phyloP scores from a whole-genome alignment of 2,888 invertebrate species.

The Malthinus seriepunctatus region DNA sequence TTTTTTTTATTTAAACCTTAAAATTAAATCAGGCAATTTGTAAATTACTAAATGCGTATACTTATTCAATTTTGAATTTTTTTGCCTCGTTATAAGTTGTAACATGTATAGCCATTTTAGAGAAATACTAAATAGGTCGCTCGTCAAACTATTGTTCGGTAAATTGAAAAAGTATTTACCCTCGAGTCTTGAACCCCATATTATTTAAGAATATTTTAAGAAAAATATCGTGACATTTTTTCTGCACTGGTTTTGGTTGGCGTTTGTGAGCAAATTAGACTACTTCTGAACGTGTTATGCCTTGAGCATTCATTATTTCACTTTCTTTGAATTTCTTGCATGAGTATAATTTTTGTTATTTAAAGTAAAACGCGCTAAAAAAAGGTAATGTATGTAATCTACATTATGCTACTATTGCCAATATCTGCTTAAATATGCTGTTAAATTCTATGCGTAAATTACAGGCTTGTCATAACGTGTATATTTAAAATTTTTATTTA shows the following conservation, averaged over 20 bases:
- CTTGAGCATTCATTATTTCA: conserved; percentile 21
- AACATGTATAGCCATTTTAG: too few species aligned
- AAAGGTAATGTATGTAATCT: conserved; percentile 1
- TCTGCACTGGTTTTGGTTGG: conserved; percentile 10
- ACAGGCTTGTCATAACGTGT: conserved; percentile 1
- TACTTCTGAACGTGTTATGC: conserved; percentile 18
- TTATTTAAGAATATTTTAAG: conserved; percentile 2
- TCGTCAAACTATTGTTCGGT: not conserved
- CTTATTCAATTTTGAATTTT: too few species aligned
- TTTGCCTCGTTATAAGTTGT: too few species aligned
- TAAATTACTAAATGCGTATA: too few species aligned
- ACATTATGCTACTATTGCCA: conserved; percentile 1
- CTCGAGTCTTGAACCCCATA: conserved; percentile 10
- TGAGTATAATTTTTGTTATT: conserved; percentile 10
- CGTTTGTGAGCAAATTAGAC: conserved; percentile 12
- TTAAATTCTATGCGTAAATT: not conserved
- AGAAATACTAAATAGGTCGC: too few species aligned
- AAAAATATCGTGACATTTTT: conserved; percentile 14
- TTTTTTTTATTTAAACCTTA: too few species aligned
- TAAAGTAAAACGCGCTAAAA: conserved; percentile 1
- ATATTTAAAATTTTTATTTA: too few species aligned
- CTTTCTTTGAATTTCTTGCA: conserved; percentile 18
- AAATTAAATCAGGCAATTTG: too few species aligned
- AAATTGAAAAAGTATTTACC: conserved; percentile 4
- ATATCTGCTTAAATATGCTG: not conserved